Evolutionary conservation across 2,113 vertebrate species (phyloP), one percentile per base, ranked within the genome.

Genomic region (Smithornis capensis): DNA sequence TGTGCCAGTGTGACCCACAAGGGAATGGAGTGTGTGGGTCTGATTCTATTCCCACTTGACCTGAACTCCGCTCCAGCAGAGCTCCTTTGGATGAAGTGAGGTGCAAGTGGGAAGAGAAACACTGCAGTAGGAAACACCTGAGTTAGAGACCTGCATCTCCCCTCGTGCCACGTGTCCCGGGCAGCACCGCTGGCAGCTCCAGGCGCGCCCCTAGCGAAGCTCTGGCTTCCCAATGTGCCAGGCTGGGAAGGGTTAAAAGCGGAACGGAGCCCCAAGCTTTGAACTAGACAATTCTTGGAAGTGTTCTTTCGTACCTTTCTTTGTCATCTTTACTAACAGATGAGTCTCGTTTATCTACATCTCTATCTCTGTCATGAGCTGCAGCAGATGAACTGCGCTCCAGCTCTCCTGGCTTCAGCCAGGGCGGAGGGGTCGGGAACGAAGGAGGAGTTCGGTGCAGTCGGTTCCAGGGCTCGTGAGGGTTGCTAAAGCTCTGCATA

Each of bases 401-500:
- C 44, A 98, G 97, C 91, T 99, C 99, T 96, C 98, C 99, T 29
- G 99, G 99, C 97, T 99, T 99, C 93, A 99, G 98, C 99, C 99
- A 99, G 94, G 99, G 99, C 50, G 99, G 99, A 40, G 99, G 99
- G 53, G 99, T 99, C 96, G 99, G 99, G 98, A 99, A 99, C 93
- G 99, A 99, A 75, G 99, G 99, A 64, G 99, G 99, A 24, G 99
- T 99, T 94, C 99, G 99, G 98, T 99, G 99, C 89, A 99, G 98
- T 95, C 99, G 98, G 98, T 99, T 99, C 99, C 99, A 99, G 89
- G 99, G 99, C 95, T 99, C 99, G 95, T 99, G 99, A 97, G 98
- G 98, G 93, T 98, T 97, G 97, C 97, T 97, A 98, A 99, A 99
- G 98, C 98, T 99, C 98, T 97, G 98, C 97, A 98, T 98, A 98